Conservation (phyloP, 1,140 invertebrate genomes). For the Asobara japonica region DNA sequence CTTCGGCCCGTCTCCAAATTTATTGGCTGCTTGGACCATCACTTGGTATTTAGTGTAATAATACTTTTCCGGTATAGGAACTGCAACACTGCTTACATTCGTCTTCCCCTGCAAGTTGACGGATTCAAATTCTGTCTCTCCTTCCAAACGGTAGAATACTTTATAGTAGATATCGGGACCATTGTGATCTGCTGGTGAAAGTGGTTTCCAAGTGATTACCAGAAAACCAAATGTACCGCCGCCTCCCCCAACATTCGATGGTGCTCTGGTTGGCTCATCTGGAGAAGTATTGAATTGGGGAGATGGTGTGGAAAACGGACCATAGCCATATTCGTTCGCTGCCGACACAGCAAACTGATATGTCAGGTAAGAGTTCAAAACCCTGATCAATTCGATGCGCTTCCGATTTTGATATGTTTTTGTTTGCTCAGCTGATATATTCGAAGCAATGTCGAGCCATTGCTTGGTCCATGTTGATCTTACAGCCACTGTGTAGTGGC, state of each 20-base stretch:
- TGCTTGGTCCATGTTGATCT: conserved; percentile 86
- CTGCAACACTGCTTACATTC: conserved; percentile 81
- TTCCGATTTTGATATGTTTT: conserved; percentile 79
- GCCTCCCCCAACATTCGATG: conserved; percentile 87
- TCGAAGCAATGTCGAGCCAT: conserved; percentile 80
- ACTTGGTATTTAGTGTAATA: conserved; percentile 93
- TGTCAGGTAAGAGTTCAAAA: conserved; percentile 84
- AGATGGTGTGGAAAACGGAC: conserved; percentile 78
- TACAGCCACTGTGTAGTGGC: conserved; percentile 81
- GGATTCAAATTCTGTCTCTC: conserved; percentile 77
- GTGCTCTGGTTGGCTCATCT: conserved; percentile 82
- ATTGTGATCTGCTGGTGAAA: conserved; percentile 83
- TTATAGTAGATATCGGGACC: conserved; percentile 91
- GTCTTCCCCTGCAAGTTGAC: conserved; percentile 76
- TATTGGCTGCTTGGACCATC: conserved; percentile 87
- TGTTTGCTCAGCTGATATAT: conserved; percentile 68
- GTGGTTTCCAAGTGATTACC: conserved; percentile 89
- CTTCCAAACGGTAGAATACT: conserved; percentile 84
- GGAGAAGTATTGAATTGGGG: conserved; percentile 83
- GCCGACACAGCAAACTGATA: conserved; percentile 93
- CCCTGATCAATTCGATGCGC: conserved; percentile 74
- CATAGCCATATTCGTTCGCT: conserved; percentile 84
- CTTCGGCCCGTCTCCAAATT: conserved; percentile 82
- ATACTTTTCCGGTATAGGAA: conserved; percentile 76
- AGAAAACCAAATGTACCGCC: conserved; percentile 96